Evolutionary conservation across 2,797 vertebrate genomes (phyloP).

Genomic region (Takifugu ocellatus): DNA sequence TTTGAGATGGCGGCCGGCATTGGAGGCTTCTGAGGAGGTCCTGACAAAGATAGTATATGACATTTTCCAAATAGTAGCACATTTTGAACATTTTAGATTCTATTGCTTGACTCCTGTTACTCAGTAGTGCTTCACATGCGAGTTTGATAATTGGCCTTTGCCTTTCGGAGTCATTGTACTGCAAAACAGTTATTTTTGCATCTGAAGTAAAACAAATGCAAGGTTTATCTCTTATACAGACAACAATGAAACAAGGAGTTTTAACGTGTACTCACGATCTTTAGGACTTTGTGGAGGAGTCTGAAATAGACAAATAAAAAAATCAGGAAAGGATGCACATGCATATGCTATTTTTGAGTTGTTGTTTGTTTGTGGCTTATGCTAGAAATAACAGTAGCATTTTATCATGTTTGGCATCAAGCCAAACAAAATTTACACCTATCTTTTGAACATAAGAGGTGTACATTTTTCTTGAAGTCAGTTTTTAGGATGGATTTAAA

Average conservation of each 20-base stretch:
- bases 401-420: too few species aligned
- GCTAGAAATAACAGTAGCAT: too few species aligned
- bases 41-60: constrained; percentile 35
- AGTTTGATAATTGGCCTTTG: background rate
- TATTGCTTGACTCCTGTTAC: too few species aligned
- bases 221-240: background rate
- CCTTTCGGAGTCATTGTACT: background rate
- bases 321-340: background rate
- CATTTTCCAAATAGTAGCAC: background rate
- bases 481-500: too few species aligned
- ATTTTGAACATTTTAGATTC: background rate
- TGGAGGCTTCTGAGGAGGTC: constrained; percentile 82
- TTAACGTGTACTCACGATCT: constrained; percentile 74
- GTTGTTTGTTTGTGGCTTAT: too few species aligned
- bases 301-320: constrained; percentile 42
- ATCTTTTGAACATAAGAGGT: too few species aligned
- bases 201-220: background rate
- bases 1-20: constrained; percentile 61
- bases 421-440: too few species aligned
- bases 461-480: too few species aligned
- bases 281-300: constrained; percentile 66
- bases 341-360: too few species aligned
- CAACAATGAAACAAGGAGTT: background rate
- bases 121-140: too few species aligned
- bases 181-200: background rate